Evolutionary conservation across 2,113 vertebrate genomes (phyloP).

Genomic region (Gymnogyps californianus): DNA sequence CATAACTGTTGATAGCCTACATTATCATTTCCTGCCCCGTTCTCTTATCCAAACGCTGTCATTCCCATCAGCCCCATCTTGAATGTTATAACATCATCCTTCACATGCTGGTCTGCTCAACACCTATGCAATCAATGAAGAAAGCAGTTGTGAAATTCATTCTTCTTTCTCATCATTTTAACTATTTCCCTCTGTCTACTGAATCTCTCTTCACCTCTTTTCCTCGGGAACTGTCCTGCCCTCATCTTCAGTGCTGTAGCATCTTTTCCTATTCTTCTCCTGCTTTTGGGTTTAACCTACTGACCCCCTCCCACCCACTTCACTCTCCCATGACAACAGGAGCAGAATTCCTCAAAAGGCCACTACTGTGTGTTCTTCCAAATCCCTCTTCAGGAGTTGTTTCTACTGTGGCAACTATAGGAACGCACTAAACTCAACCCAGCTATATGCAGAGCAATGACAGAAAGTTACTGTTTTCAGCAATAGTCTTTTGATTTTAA

Average conservation of each 20-base stretch:
- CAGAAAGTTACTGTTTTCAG: not conserved
- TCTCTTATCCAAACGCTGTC: not conserved
- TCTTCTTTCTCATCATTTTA: not conserved
- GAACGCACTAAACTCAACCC: not conserved
- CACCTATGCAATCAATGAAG: not conserved
- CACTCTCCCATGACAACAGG: not conserved
- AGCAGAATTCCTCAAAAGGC: not conserved
- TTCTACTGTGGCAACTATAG: not conserved
- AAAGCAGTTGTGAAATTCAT: not conserved
- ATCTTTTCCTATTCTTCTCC: not conserved
- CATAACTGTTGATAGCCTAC: not conserved
- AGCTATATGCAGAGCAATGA: not conserved
- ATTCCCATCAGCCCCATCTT: not conserved
- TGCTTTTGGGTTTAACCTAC: not conserved
- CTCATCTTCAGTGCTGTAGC: not conserved
- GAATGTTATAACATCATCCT: not conserved
- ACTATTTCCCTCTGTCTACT: not conserved
- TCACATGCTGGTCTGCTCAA: not conserved
- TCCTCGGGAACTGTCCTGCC: not conserved
- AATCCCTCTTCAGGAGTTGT: not conserved
- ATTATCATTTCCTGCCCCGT: rapidly evolving
- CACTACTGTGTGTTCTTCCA: not conserved
- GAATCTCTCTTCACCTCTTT: not conserved
- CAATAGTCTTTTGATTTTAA: not conserved
- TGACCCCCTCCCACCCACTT: not conserved